Evolutionary conservation across 2,797 vertebrate species (phyloP).

Genomic region (Loriculus beryllinus): DNA sequence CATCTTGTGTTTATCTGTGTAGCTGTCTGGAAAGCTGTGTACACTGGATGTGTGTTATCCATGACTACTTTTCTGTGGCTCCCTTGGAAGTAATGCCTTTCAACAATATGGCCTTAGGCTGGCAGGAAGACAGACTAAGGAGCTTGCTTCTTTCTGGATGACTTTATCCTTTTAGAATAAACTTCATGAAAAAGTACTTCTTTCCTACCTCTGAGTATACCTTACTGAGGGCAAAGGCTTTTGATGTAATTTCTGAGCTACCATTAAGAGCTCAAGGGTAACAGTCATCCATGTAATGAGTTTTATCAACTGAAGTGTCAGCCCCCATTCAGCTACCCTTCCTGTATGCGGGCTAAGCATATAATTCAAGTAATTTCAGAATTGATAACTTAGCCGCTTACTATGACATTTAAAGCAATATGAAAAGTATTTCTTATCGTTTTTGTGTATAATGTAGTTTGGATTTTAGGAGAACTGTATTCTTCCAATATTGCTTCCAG

Average conservation of each 20-base stretch:
- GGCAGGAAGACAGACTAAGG: not conserved
- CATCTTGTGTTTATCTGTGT: not conserved
- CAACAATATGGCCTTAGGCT: not conserved
- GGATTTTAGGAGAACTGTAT: not conserved
- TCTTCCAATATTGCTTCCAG: not conserved
- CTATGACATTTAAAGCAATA: not conserved
- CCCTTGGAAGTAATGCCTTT: not conserved
- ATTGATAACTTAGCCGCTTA: not conserved
- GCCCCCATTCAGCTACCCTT: not conserved
- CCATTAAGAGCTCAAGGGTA: not conserved
- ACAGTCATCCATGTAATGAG: not conserved
- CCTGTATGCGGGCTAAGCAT: not conserved
- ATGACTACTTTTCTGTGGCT: not conserved
- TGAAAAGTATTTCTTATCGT: not conserved
- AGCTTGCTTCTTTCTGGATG: not conserved
- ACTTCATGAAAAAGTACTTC: not conserved
- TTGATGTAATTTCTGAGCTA: not conserved
- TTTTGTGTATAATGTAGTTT: not conserved
- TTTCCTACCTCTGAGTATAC: not conserved
- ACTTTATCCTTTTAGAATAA: constrained; percentile 9
- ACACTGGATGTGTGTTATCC: not conserved
- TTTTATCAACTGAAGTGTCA: not conserved
- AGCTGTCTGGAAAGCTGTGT: not conserved
- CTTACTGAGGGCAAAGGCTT: not conserved
- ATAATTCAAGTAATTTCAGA: not conserved